Base-by-base conservation (phyloP, 2,888 invertebrate genomes). In the Siphonodentalium dalli region DNA sequence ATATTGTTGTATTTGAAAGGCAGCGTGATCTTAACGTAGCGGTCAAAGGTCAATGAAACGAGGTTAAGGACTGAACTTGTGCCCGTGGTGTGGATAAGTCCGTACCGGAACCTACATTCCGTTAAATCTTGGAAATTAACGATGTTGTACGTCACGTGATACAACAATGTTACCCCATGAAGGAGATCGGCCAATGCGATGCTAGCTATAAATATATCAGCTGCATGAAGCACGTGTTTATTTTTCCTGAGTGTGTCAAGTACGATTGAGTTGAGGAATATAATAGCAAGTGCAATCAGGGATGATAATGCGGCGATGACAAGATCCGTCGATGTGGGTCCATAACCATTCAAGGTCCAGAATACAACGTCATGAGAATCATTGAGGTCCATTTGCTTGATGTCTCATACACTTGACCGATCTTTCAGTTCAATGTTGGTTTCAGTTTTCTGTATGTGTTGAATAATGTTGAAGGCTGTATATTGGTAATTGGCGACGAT, bases 71-170 rank as follows among this genome's bases (percentile, higher is more conserved):
- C 63, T 0, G 68, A 69, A 35, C 53, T 59, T 29, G 69, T 43
- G 3, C 58, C 44, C 51, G 63, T 47, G 5, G 53, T 38, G 7
- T 61, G 58, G 8, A 70, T 47, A 6, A 69, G 23, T 26, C 67
- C 66, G 29, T 61, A 65, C 21, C 69, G 50, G 31, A 60, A 45
- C 13, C 61, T 23, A 33, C 69, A 69, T 46, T 69, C 69, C 28
- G 54, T 40, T 8, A 54, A 39, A 28, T 67, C 57, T 52, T 72
- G 72, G 41, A 61, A 72, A 42, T 71, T 69, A 15, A 51, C n/a
- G n/a, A 70, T 44, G 50, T 63, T 68, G 58, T 72, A 72, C 5
- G 49, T 31, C 2, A 63, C 60, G 41, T 66, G 66, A 49, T 70
- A 66, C 1, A 70, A 13, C 13, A 72, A 43, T 18, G 66, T 51